Percentiles rank a stretch among this genome's conserved stretches.
These are phyloP conservation scores for Chaitophorus viminalis DNA, from an alignment of 2,888 invertebrate genomes.

Conservation along the genomic window DNA sequence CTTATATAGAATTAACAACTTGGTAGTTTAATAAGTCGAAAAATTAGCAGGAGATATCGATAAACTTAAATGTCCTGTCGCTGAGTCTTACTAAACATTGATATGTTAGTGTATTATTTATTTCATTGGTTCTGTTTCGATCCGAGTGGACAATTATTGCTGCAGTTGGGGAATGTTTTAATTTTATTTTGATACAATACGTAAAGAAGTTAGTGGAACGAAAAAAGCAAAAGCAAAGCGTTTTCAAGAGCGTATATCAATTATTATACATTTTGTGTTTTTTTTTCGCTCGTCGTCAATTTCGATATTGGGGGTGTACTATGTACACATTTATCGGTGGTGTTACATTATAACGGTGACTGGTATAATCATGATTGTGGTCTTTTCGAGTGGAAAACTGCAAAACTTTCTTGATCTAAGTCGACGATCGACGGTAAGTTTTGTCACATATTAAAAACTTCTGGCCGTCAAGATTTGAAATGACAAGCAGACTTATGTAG, in stretches of 20 bases:
- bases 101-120: too few species aligned
- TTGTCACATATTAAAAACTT: neutral
- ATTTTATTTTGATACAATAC: too few species aligned
- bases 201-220: neutral
- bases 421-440: neutral
- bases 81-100: too few species aligned
- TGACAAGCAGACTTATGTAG: neutral
- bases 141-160: too few species aligned
- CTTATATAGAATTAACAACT: neutral
- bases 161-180: too few species aligned
- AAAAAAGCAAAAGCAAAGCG: neutral
- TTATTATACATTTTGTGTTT: neutral
- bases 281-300: neutral
- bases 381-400: conserved; percentile 32
- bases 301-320: neutral
- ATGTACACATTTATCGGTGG: neutral
- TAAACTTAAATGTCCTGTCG: too few species aligned
- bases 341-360: neutral
- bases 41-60: too few species aligned
- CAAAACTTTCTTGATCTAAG: conserved; percentile 20
- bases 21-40: neutral
- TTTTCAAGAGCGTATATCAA: neutral
- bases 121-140: too few species aligned
- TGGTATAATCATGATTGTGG: neutral
- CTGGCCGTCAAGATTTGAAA: neutral